Evolutionary conservation across 2,113 vertebrate species (phyloP).

Genomic region (Ctenodactylus gundi): DNA sequence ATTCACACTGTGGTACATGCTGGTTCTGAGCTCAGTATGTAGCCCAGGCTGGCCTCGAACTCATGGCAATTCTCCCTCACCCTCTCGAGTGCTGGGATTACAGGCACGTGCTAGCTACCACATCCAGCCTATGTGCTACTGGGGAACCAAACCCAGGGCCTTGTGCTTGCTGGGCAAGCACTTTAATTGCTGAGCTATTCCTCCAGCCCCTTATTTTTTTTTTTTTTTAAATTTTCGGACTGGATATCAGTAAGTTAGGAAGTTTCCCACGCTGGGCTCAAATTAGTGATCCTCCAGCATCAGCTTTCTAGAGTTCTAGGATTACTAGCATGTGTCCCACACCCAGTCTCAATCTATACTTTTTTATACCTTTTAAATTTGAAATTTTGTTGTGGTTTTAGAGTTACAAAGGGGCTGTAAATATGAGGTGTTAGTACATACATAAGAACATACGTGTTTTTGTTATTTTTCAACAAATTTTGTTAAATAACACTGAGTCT

Average conservation of each 20-base stretch:
- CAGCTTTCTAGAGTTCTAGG: neutral
- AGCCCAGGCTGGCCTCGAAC: too few relatives aligned
- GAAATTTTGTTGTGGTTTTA: neutral
- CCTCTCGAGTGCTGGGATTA: too few relatives aligned
- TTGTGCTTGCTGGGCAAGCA: too few relatives aligned
- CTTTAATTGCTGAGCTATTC: too few relatives aligned
- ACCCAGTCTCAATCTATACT: neutral
- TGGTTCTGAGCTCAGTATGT: too few relatives aligned
- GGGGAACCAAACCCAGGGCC: neutral
- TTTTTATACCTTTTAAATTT: slow-evolving; percentile 14
- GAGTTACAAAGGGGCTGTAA: neutral
- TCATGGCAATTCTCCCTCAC: too few relatives aligned
- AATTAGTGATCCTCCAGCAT: neutral
- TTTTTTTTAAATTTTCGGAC: neutral
- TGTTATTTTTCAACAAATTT: slow-evolving; percentile 21
- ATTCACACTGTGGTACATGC: too few relatives aligned
- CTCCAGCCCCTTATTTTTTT: too few relatives aligned
- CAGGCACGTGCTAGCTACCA: too few relatives aligned
- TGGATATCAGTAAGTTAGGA: neutral
- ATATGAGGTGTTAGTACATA: neutral
- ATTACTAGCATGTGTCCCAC: neutral
- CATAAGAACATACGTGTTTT: neutral
- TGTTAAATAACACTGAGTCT: neutral
- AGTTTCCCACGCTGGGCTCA: neutral
- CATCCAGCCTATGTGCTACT: too few relatives aligned